These are phyloP conservation scores for Scomber scombrus DNA, from an alignment of 2,113 vertebrate species.

Conservation along the genomic window DNA sequence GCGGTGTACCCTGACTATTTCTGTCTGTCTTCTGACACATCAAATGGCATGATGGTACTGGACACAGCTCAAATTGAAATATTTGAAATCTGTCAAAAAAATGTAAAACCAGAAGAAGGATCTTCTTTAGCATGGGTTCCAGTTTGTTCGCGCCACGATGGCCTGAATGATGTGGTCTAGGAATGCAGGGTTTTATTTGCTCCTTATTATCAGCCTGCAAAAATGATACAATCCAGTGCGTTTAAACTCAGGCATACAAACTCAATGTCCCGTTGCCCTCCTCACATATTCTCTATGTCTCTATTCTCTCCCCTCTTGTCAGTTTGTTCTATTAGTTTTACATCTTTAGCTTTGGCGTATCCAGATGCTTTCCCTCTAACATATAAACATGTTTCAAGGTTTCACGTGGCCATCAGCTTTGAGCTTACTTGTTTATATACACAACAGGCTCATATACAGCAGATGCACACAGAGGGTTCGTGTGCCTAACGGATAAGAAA, in stretches of 20 bases:
- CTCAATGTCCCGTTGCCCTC: background rate
- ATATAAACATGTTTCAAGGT: slow-evolving; percentile 50
- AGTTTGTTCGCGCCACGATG: too few relatives aligned
- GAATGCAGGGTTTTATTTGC: background rate
- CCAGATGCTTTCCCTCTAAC: slow-evolving; percentile 62
- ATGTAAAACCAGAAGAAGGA: too few relatives aligned
- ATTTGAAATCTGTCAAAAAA: too few relatives aligned
- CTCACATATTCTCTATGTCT: background rate
- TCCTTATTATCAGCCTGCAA: background rate
- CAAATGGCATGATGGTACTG: too few relatives aligned
- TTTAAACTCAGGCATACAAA: background rate
- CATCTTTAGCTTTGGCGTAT: background rate
- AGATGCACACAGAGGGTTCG: slow-evolving; percentile 37
- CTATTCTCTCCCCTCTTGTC: background rate
- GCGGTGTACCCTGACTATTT: too few relatives aligned
- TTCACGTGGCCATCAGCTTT: slow-evolving; percentile 24
- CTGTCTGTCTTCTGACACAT: too few relatives aligned
- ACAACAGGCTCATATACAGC: slow-evolving; percentile 41
- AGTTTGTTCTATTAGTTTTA: slow-evolving; percentile 15
- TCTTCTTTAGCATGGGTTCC: too few relatives aligned
- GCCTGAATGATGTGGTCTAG: too few relatives aligned
- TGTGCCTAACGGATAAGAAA: slow-evolving; percentile 55
- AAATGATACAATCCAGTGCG: background rate
- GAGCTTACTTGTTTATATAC: slow-evolving; percentile 46
- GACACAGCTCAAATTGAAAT: too few relatives aligned